These are phyloP conservation scores for Ctenochaetus hawaiiensis DNA, from an alignment of 2,797 vertebrate genomes.

Conservation along the genomic window DNA sequence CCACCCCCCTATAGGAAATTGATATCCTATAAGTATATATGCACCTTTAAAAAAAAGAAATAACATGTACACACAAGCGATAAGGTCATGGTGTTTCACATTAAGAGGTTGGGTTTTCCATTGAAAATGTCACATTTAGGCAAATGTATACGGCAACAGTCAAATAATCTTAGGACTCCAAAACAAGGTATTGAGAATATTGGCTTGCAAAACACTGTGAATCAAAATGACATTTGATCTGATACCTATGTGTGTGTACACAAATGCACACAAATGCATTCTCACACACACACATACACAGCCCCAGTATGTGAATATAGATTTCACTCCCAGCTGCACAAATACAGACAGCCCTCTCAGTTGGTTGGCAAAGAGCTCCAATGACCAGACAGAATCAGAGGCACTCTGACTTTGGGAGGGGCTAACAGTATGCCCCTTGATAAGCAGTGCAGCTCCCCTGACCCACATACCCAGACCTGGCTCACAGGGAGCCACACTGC, in stretches of 20 bases:
- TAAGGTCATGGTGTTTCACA: neutral
- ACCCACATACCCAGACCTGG: constrained; percentile 71
- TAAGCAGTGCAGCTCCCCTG: constrained; percentile 65
- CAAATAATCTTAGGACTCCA: neutral
- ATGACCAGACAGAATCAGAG: constrained; percentile 67
- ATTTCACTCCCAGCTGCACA: constrained; percentile 80
- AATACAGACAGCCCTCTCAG: constrained; percentile 75
- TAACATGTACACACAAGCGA: neutral
- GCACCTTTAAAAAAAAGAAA: no score
- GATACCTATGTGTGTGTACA: constrained; percentile 14
- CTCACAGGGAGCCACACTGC: constrained; percentile 52
- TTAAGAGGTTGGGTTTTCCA: neutral
- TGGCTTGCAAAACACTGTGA: constrained; percentile 10
- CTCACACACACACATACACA: constrained; percentile 3
- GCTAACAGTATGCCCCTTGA: constrained; percentile 61
- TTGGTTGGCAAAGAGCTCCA: constrained; percentile 64
- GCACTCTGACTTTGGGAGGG: constrained; percentile 68
- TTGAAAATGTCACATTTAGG: neutral
- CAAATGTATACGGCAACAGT: neutral
- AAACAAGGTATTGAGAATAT: constrained; percentile 2
- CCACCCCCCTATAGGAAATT: neutral
- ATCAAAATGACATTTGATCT: constrained; percentile 33
- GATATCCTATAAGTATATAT: no score
- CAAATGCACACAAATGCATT: constrained; percentile 18
- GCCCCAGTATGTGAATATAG: constrained; percentile 58